phyloP scores from a whole-genome alignment of 2,888 invertebrate genomes.

The Erebia aethiops region DNA sequence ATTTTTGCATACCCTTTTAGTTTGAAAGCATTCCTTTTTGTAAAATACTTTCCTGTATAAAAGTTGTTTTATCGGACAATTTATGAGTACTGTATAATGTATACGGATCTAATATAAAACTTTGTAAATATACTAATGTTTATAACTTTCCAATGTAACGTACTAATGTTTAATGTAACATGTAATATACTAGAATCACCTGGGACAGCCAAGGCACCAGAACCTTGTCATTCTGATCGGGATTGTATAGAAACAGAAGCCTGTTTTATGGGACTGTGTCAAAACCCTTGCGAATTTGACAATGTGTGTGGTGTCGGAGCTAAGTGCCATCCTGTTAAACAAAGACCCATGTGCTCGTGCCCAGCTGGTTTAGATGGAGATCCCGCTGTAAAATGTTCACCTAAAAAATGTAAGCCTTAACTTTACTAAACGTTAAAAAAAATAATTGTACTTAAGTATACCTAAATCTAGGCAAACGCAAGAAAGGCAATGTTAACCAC shows the following conservation, averaged over 20 bases:
- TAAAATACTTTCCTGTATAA: slow-evolving; percentile 19
- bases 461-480: background rate
- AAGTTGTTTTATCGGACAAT: slow-evolving; percentile 77
- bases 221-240: slow-evolving; percentile 91
- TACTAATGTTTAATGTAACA: slow-evolving; percentile 66
- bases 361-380: slow-evolving; percentile 91
- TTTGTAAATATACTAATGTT: slow-evolving; percentile 41
- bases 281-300: slow-evolving; percentile 92
- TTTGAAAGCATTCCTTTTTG: background rate
- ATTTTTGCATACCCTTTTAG: slow-evolving; percentile 23
- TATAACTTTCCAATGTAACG: slow-evolving; percentile 53
- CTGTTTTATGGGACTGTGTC: slow-evolving; percentile 91
- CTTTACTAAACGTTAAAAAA: slow-evolving; percentile 51
- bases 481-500: background rate
- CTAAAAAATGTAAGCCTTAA: slow-evolving; percentile 94
- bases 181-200: slow-evolving; percentile 86
- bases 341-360: slow-evolving; percentile 92
- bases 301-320: slow-evolving; percentile 89
- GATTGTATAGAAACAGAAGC: slow-evolving; percentile 93
- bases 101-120: slow-evolving; percentile 33
- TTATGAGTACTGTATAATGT: slow-evolving; percentile 47
- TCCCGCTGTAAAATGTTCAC: slow-evolving; percentile 90
- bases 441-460: background rate
- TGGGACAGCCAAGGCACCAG: slow-evolving; percentile 87
- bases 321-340: slow-evolving; percentile 91